phyloP scores from a whole-genome alignment of 64 coral and sea anemone genomes.

The Acropora tenuis region DNA sequence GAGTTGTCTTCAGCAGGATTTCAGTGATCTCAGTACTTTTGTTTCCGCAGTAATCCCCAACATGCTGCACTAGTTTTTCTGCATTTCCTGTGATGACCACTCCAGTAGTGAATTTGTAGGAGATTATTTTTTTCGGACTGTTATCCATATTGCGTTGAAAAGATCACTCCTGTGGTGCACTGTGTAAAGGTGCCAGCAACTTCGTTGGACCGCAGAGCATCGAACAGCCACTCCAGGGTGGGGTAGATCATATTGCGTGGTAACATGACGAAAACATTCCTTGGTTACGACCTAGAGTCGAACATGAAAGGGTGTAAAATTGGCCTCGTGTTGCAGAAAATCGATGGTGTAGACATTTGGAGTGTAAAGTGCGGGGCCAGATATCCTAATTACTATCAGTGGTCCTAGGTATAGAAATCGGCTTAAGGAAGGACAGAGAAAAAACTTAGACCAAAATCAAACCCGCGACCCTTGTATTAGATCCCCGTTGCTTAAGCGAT shows the following conservation, averaged over 20 bases:
- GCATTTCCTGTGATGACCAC: conserved; percentile 41
- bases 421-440: too few species aligned
- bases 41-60: conserved; percentile 38
- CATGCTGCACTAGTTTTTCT: conserved; percentile 1
- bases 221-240: conserved; percentile 38
- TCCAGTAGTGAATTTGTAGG: conserved; percentile 40
- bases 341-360: too few species aligned
- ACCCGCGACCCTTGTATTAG: too few species aligned
- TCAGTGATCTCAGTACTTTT: conserved; percentile 10
- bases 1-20: conserved; percentile 12
- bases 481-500: too few species aligned
- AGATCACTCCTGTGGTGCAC: conserved; percentile 57
- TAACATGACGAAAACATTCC: neutral
- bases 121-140: conserved; percentile 40
- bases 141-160: conserved; percentile 58
- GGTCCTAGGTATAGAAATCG: too few species aligned
- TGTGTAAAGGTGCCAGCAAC: conserved; percentile 61
- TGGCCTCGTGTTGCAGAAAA: too few species aligned
- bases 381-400: too few species aligned
- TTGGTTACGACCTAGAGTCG: too few species aligned
- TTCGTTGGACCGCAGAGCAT: neutral
- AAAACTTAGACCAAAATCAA: too few species aligned
- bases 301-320: too few species aligned
- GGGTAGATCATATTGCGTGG: conserved; percentile 18
- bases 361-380: too few species aligned